phyloP scores from a whole-genome alignment of 1,140 invertebrate genomes.

The Platorchestia sp. region DNA sequence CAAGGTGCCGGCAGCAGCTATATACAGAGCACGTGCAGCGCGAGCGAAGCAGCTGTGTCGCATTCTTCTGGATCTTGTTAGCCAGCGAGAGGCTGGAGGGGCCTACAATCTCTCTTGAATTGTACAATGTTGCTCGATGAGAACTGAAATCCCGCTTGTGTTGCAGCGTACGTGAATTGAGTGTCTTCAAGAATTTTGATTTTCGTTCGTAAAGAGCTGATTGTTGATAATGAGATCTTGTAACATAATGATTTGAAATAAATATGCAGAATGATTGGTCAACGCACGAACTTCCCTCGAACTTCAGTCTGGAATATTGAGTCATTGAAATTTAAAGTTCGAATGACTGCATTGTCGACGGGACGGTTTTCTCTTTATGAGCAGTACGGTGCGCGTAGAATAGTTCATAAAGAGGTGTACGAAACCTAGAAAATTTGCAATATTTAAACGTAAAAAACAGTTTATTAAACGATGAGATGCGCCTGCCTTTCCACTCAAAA shows the following conservation, averaged over 20 bases:
- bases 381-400: background rate
- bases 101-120: background rate
- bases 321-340: no score
- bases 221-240: background rate
- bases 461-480: background rate
- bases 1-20: background rate
- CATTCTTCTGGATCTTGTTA: background rate
- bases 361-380: background rate
- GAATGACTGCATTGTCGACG: background rate
- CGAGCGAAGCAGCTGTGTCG: background rate
- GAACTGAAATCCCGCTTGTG: background rate
- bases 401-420: background rate
- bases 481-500: background rate
- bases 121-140: background rate
- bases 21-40: background rate
- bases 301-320: background rate
- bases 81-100: background rate
- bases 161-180: background rate
- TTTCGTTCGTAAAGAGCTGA: background rate
- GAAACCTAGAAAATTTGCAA: background rate
- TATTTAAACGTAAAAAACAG: background rate
- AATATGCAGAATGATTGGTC: background rate
- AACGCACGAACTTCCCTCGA: background rate
- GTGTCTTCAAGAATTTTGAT: background rate
- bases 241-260: background rate